Base-by-base conservation (phyloP, 2,113 vertebrate species). In the Eublepharis macularius region DNA sequence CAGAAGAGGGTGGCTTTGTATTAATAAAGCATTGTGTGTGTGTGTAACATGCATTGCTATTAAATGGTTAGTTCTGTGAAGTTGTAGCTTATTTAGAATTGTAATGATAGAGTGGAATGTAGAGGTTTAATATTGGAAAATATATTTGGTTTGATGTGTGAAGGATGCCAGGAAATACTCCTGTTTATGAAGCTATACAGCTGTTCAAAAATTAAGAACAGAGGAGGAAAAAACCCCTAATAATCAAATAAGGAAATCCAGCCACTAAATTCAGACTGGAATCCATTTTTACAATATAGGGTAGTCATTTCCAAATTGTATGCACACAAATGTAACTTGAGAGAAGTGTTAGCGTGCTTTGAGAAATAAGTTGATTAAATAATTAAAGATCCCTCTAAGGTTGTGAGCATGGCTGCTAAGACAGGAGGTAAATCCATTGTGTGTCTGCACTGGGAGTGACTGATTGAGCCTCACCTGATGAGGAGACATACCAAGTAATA, bases 1-100 rank as follows among this genome's bases (percentile, higher is more conserved):
- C 93, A 94, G 88, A 93, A 86, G 93, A 93, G 89, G 91, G 86
- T 24, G 90, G 94, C 95, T 91, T 96, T 94, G 93, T 93, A 89
- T 95, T 95, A 94, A 92, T 91, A 91, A 93, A 94, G 86, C 87
- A 86, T 73, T 91, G 88, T 90, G 83, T 93, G 90, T 89, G 65
- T 36, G 32, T 73, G 29, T 24, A 75, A 8, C 91, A 94, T 66
- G 47, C 87, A 76, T 89, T 89, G 92, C 88, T 92, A 81, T 91
- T 90, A 93, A 94, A 91, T 66, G 90, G 79, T 66, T 88, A 88
- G 79, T 89, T 93, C 79, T 94, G 91, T 95, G 90, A 94, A 88
- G 92, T 92, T 94, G 92, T 88, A 85, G 91, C 63, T 89, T 86
- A 80, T 93, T 94, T 83, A 91, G 91, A 92, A 89, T 94, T 89